phyloP scores from a whole-genome alignment of 2,797 vertebrate genomes.

The Sebastiscus albofasciatus region DNA sequence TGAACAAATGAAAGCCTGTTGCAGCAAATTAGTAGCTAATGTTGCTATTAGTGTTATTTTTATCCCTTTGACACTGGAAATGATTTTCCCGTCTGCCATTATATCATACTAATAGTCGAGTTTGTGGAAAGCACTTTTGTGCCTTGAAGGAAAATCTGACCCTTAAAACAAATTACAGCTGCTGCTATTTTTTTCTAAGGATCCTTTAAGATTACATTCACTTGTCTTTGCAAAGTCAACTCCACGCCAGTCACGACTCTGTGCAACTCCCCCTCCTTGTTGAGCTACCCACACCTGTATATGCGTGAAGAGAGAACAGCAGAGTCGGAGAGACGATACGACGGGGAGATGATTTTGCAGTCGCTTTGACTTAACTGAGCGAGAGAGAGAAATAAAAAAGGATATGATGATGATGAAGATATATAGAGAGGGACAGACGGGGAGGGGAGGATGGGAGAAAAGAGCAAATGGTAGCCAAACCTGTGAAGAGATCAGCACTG shows the following conservation, averaged over 20 bases:
- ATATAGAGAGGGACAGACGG: constrained; percentile 1
- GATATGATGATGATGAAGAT: constrained; percentile 5
- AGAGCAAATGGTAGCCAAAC: constrained; percentile 60
- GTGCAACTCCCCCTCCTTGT: constrained; percentile 17
- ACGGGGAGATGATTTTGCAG: background rate
- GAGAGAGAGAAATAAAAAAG: constrained; percentile 17
- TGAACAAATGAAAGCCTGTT: background rate
- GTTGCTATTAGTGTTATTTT: background rate
- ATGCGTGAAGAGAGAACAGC: constrained; percentile 9
- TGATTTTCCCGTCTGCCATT: background rate
- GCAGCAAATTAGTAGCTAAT: background rate
- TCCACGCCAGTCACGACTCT: constrained; percentile 55
- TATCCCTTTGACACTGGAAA: background rate
- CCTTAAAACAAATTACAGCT: background rate
- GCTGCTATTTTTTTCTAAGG: background rate
- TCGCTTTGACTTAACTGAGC: background rate
- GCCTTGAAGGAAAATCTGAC: background rate
- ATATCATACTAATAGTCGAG: background rate
- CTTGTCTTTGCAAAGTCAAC: constrained; percentile 26
- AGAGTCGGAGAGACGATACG: background rate
- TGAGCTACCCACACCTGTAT: constrained; percentile 51
- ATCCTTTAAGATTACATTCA: background rate
- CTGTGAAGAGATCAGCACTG: constrained; percentile 66
- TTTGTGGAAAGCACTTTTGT: background rate
- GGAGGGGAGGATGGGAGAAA: constrained; percentile 26